Base-by-base conservation (phyloP, 2,797 vertebrate species). In the Megaceryle alcyon region DNA sequence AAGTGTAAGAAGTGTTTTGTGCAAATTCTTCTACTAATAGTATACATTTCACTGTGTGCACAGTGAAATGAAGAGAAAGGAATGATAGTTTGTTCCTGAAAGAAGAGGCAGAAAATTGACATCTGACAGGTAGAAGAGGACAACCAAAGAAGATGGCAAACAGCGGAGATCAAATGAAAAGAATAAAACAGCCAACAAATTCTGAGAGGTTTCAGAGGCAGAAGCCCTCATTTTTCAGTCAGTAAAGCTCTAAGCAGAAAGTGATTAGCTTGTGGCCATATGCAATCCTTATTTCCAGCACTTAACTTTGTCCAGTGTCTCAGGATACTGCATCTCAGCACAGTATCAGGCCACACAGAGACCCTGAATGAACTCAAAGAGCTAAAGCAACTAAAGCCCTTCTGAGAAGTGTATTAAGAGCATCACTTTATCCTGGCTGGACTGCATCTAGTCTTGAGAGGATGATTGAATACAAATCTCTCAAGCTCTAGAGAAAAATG, bases 351-450 rank as follows among this genome's bases (percentile, higher is more conserved):
- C 17, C 73, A 66, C 77, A 68, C 16, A 69, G 69, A 79, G 90
- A 93, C 88, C 93, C 54, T 70, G 51, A 88, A 92, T 82, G 90
- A 96, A 96, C 88, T 72, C 13, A 0, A 8, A 69, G 63, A 76
- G 48, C 54, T 92, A 73, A 94, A 76, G 54, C n/a, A 82, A 69
- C 63, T 89, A 94, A 94, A 93, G 51, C 35, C 54, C 66, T 86
- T 66, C 72, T 91, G 43, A 86, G 90, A 84, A 94, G 80, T 54
- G 29, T 76, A 94, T 94, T 94, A 90, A 88, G 73, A 91, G 10
- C 23, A 4, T 33, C 20, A 19, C 73, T 93, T 94, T 72, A 95
- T 86, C 93, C 90, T 76, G 85, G 79, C 65, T 91, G 89, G 89
- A 43, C 51, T 69, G 22, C 12, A 8, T 77, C 90, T 76, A 76